Base-by-base conservation (phyloP, 2,888 invertebrate species). In the Tetrapedia diversipes region DNA sequence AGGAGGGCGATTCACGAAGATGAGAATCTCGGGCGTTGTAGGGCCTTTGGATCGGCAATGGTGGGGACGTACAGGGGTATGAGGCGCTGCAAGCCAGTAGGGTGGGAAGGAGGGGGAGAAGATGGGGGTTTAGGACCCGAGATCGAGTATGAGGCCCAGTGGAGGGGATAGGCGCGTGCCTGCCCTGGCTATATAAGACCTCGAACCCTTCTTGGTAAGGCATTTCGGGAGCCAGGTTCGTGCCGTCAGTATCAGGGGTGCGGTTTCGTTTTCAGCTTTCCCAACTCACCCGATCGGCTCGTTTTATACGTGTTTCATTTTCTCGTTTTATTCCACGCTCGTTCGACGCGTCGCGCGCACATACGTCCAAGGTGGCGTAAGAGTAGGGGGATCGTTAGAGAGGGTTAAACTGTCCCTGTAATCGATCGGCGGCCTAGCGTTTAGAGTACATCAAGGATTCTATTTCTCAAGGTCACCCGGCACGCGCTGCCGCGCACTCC, bases 91-190 rank as follows among this genome's bases (percentile, higher is more conserved):
- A 88, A 82, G 80, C 83, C 79, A 82, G 86, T 71, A 86, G 88
- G 84, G 88, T 64, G 80, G 81, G 82, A 82, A 77, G 82, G 86
- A 80, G 86, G 78, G 82, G 79, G 92, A 92, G 84, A 86, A 75
- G 82, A 86, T 78, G 91, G 91, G 92, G 92, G 92, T 87, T 89
- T 90, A 88, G 89, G 92, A 92, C 92, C 92, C 92, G 92, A 92
- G 91, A 91, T 91, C 87, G 89, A 87, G 90, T 89, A 87, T 84
- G 86, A 88, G 90, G 88, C 91, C 91, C 91, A 90, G 90, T 94
- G 93, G 94, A 93, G 94, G 94, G 94, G 93, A 92, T 92, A 93
- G 94, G 94, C 94, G 94, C 94, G 94, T 93, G 93, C 93, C 94
- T 93, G 93, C 92, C 92, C 82, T 77, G 86, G 81, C 90, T 91